Evolutionary conservation across 37 sponge, comb jelly and placozoan species (phyloP).

Genomic region (Mnemiopsis leidyi): DNA sequence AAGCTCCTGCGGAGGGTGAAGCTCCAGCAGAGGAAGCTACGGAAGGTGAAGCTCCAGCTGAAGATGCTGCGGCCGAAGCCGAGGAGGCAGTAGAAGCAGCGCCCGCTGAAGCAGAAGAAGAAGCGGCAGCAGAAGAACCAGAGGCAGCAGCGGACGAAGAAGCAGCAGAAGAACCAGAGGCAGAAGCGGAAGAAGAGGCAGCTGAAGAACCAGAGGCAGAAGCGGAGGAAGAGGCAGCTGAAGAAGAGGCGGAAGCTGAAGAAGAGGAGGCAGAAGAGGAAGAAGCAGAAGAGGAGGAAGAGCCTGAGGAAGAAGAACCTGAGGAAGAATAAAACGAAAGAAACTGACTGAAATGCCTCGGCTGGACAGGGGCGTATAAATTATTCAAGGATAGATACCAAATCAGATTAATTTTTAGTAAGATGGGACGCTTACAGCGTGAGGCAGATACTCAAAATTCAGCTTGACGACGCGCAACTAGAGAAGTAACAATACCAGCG

Average conservation of each 20-base stretch:
- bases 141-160: conserved; percentile 8
- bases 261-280: neutral
- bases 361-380: neutral
- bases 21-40: neutral
- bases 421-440: too few relatives aligned
- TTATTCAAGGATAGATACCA: too few relatives aligned
- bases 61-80: neutral
- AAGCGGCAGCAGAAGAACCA: conserved; percentile 10
- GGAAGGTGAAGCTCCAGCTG: neutral
- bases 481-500: too few relatives aligned
- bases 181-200: conserved; percentile 2
- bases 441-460: too few relatives aligned
- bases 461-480: too few relatives aligned
- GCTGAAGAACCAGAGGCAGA: neutral
- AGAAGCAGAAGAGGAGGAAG: neutral
- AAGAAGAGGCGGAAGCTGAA: neutral
- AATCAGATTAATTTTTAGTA: too few relatives aligned
- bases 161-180: neutral
- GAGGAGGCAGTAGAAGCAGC: neutral
- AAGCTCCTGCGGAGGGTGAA: neutral
- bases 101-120: neutral
- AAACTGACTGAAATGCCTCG: neutral
- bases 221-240: neutral
- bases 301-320: neutral
- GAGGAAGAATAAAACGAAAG: neutral